Evolutionary conservation across 2,797 vertebrate species (phyloP), one percentile per base, ranked within the genome.

Genomic region (Acanthurus lineatus): DNA sequence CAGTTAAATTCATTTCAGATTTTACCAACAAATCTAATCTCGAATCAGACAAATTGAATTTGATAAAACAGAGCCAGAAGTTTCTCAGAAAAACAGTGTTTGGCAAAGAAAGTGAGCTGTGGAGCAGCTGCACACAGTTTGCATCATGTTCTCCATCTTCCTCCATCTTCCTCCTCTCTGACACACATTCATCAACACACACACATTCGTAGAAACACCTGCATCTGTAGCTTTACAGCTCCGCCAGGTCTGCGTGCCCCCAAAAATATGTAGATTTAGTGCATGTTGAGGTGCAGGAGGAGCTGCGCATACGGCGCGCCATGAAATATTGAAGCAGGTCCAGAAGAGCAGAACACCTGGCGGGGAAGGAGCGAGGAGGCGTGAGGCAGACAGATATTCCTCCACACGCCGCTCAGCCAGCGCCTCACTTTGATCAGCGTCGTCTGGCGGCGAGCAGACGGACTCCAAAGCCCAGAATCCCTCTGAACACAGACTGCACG

Each of bases 261-360:
- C 59, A 49, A 86, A 78, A 79, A 83, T 73, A 88, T 87, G 86
- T 35, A 88, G 91, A 90, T 88, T 47, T 42, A 25, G 57, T 35
- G 56, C 1, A 49, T 10, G 62, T 63, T 2, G 70, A 79, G 86
- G 69, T 62, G 81, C 81, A 65, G 83, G 76, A 84, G 83, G 62
- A 70, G 74, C 82, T 6, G 82, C 67, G 56, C 90, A 89, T 51
- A 90, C 86, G 87, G 84, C 14, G n/a, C 44, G 0, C 20, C 85
- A 91, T 91, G 78, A 92, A 93, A 91, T 90, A 92, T 93, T 90
- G 91, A 90, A 92, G 69, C 51, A 0, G 70, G 78, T 90, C 85
- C 90, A 90, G 85, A 76, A 67, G 86, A 88, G 77, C 74, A 68
- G 78, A 90, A 87, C 91, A 91, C 88, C 90, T 91, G 91, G 83